A percentile compares a stretch with the other conserved stretches of the same genome.
phyloP scores from a whole-genome alignment of 2,113 vertebrate species.

The Tragelaphus buxtoni region DNA sequence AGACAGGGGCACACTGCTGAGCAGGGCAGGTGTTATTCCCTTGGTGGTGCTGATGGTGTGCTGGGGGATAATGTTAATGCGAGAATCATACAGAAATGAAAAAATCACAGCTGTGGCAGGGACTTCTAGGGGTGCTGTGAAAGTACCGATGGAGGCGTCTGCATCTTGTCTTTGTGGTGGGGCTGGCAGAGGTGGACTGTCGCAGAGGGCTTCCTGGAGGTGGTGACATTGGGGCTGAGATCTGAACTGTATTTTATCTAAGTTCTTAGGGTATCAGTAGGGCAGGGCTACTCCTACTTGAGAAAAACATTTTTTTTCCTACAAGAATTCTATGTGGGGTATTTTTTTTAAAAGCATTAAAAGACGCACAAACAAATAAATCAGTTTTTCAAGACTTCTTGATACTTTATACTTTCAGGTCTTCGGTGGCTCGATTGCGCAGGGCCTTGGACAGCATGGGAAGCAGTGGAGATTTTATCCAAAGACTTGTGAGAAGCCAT shows the following conservation, averaged over 20 bases:
- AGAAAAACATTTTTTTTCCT: background rate
- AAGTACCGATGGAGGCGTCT: background rate
- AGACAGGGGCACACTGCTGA: background rate
- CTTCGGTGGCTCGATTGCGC: background rate
- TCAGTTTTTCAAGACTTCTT: background rate
- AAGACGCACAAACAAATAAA: background rate
- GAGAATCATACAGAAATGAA: background rate
- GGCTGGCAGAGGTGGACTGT: fast-evolving
- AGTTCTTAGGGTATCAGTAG: background rate
- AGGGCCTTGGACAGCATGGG: background rate
- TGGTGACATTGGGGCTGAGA: background rate
- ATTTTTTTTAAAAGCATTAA: background rate
- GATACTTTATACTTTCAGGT: background rate
- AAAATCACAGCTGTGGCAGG: background rate
- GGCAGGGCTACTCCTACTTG: background rate
- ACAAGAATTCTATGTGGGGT: background rate
- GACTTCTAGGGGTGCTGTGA: background rate
- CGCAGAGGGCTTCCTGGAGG: background rate
- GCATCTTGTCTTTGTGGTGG: fast-evolving
- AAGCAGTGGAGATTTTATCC: background rate
- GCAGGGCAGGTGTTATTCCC: too few relatives aligned
- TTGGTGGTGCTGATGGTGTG: background rate
- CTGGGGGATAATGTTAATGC: background rate
- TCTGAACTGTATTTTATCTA: background rate
- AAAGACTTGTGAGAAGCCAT: background rate